phyloP scores from a whole-genome alignment of 2,888 invertebrate genomes.

The Kryphioiulus occultus region DNA sequence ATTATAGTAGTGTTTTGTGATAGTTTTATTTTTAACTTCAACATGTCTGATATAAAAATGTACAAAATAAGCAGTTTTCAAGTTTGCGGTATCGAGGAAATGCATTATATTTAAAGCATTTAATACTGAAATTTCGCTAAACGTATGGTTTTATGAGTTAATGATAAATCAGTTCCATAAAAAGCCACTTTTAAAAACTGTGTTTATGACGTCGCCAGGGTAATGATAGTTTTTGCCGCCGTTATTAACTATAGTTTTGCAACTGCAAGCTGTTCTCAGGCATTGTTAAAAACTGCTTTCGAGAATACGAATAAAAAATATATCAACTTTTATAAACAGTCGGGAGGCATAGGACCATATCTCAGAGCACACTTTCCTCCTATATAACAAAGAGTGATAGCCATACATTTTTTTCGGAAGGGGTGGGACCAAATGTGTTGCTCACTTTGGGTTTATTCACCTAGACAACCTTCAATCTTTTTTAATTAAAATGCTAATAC shows the following conservation, averaged over 20 bases:
- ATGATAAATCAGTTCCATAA: neutral
- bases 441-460: slow-evolving; percentile 45
- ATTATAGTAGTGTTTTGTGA: too few species aligned
- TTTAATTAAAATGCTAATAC: slow-evolving; percentile 51
- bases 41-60: neutral
- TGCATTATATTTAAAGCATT: neutral
- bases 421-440: slow-evolving; percentile 32
- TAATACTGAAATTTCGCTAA: neutral
- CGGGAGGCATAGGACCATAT: neutral
- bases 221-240: neutral
- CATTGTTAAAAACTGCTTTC: neutral
- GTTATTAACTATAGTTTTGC: neutral
- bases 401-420: neutral
- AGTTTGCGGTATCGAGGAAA: neutral
- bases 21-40: neutral
- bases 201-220: neutral
- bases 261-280: neutral
- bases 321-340: slow-evolving; percentile 24
- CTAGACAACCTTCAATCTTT: slow-evolving; percentile 48
- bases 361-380: neutral
- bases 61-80: neutral
- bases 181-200: neutral
- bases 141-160: neutral
- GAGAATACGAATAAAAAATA: neutral
- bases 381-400: neutral